Evolutionary conservation across 1,140 invertebrate species (phyloP).

Genomic region (Sinella curviseta): DNA sequence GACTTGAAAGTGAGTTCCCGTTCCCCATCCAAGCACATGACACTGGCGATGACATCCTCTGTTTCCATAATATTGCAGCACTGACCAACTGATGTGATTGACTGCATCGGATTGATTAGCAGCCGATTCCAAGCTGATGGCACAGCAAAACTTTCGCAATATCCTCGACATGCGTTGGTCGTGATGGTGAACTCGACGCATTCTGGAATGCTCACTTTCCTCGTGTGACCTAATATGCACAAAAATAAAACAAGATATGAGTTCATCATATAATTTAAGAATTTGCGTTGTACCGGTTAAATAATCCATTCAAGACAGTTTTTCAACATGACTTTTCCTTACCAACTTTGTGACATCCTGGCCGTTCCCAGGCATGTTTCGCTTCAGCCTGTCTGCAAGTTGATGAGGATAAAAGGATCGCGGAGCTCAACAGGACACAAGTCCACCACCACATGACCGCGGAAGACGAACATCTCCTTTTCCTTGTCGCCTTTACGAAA

Average conservation of each 20-base stretch:
- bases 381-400: not conserved
- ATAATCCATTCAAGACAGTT: too few relatives aligned
- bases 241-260: too few relatives aligned
- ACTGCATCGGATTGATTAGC: conserved; percentile 62
- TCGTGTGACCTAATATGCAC: conserved; percentile 67
- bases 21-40: conserved; percentile 71
- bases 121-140: conserved; percentile 64
- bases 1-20: conserved; percentile 78
- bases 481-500: too few relatives aligned
- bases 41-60: conserved; percentile 46
- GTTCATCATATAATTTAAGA: too few relatives aligned
- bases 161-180: conserved; percentile 79
- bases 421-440: too few relatives aligned
- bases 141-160: conserved; percentile 74
- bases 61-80: conserved; percentile 79
- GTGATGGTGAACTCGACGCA: conserved; percentile 81
- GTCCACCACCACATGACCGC: too few relatives aligned
- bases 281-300: too few relatives aligned
- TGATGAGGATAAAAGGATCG: too few relatives aligned
- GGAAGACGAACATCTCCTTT: too few relatives aligned
- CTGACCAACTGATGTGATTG: conserved; percentile 80
- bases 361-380: conserved; percentile 59
- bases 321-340: too few relatives aligned
- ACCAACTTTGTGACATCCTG: conserved; percentile 66
- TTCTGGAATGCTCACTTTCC: conserved; percentile 75